Evolutionary conservation across 1,140 invertebrate genomes (phyloP).

Genomic region (Laupala kohalensis): DNA sequence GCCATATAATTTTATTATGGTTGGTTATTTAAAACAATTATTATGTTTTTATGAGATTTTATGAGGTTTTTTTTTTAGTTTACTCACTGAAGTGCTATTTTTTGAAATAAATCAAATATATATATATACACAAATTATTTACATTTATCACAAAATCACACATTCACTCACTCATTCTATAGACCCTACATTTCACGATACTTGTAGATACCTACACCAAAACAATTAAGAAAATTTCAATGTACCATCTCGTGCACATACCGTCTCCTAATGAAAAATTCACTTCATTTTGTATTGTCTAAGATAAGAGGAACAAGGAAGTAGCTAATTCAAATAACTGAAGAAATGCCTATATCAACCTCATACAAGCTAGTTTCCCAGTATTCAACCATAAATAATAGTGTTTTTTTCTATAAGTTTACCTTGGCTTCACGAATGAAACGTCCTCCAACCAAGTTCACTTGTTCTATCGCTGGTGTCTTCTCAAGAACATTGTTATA

Average conservation of each 20-base stretch:
- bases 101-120: too few relatives aligned
- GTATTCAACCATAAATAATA: background rate
- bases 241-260: too few relatives aligned
- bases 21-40: too few relatives aligned
- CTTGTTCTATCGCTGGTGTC: constrained; percentile 84
- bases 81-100: background rate
- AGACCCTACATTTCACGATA: too few relatives aligned
- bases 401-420: too few relatives aligned
- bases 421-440: constrained; percentile 97
- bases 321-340: too few relatives aligned
- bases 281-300: too few relatives aligned
- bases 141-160: background rate
- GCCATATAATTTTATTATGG: background rate
- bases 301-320: too few relatives aligned
- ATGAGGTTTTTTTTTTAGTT: background rate
- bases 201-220: too few relatives aligned
- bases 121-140: background rate
- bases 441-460: constrained; percentile 86
- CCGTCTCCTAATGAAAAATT: too few relatives aligned
- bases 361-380: background rate
- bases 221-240: too few relatives aligned
- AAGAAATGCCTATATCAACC: too few relatives aligned
- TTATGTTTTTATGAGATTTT: background rate
- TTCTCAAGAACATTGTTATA: constrained; percentile 81
- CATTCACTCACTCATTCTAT: background rate